phyloP scores from a whole-genome alignment of 2,888 invertebrate species.

The Drosophila recens region DNA sequence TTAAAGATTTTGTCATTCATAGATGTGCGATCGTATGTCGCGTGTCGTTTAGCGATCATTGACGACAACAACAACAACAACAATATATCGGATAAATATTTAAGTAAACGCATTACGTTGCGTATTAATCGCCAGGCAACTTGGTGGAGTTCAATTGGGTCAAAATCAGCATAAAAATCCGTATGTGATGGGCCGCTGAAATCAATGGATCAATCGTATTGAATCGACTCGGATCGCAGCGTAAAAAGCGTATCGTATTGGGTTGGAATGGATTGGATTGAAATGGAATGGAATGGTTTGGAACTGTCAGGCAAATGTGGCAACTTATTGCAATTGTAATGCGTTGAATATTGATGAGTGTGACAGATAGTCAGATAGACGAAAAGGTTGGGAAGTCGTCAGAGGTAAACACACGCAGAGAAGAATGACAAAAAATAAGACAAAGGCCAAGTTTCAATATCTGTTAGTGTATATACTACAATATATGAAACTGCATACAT shows the following conservation, averaged over 20 bases:
- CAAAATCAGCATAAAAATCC: constrained; percentile 79
- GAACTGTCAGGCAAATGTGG: constrained; percentile 63
- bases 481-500: constrained; percentile 17
- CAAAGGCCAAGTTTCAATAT: constrained; percentile 37
- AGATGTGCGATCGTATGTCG: constrained; percentile 38
- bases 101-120: constrained; percentile 60
- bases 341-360: constrained; percentile 80
- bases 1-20: constrained; percentile 13
- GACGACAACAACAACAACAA: constrained; percentile 26
- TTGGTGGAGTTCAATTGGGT: constrained; percentile 74
- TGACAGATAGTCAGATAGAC: constrained; percentile 37
- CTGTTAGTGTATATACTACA: constrained; percentile 5
- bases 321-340: constrained; percentile 80
- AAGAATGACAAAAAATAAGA: background rate
- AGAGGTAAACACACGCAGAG: constrained; percentile 9
- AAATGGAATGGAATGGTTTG: constrained; percentile 33
- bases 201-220: constrained; percentile 55
- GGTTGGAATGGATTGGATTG: constrained; percentile 30
- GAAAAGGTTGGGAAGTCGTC: constrained; percentile 18
- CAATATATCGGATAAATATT: constrained; percentile 32
- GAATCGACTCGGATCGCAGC: constrained; percentile 29
- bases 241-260: constrained; percentile 20
- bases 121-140: constrained; percentile 59
- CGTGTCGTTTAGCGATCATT: constrained; percentile 39
- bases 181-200: constrained; percentile 68